These are phyloP conservation scores for Diabrotica undecimpunctata DNA, from an alignment of 1,140 invertebrate genomes.

Conservation along the genomic window DNA sequence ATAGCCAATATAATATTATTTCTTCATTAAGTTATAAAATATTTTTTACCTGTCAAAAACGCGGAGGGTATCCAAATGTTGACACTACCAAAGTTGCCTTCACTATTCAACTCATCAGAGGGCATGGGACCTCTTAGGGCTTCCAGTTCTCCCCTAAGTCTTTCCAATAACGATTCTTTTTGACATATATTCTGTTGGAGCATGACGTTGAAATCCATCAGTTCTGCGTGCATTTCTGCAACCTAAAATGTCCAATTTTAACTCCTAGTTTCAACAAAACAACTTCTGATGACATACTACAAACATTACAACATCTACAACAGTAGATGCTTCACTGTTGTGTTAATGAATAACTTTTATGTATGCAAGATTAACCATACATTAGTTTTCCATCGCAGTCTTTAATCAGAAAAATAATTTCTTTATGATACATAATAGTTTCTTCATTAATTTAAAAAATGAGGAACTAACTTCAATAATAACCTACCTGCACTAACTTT, in stretches of 20 bases:
- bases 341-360: no score
- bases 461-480: neutral
- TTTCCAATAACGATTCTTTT: slow-evolving; percentile 63
- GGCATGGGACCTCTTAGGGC: slow-evolving; percentile 65
- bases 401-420: no score
- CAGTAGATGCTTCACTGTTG: no score
- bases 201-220: slow-evolving; percentile 88
- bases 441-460: no score
- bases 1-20: no score
- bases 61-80: slow-evolving; percentile 89
- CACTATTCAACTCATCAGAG: slow-evolving; percentile 48
- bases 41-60: slow-evolving; percentile 69
- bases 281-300: no score
- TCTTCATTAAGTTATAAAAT: no score
- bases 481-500: slow-evolving; percentile 75
- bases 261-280: no score
- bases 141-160: slow-evolving; percentile 64
- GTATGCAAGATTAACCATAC: no score
- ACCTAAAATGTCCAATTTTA: slow-evolving; percentile 54
- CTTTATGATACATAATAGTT: no score
- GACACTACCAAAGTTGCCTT: slow-evolving; percentile 50
- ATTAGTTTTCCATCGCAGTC: no score
- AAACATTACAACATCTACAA: no score
- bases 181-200: slow-evolving; percentile 51
- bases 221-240: slow-evolving; percentile 92